These are phyloP conservation scores for Sepiola atlantica DNA, from an alignment of 2,888 invertebrate species.

Conservation along the genomic window DNA sequence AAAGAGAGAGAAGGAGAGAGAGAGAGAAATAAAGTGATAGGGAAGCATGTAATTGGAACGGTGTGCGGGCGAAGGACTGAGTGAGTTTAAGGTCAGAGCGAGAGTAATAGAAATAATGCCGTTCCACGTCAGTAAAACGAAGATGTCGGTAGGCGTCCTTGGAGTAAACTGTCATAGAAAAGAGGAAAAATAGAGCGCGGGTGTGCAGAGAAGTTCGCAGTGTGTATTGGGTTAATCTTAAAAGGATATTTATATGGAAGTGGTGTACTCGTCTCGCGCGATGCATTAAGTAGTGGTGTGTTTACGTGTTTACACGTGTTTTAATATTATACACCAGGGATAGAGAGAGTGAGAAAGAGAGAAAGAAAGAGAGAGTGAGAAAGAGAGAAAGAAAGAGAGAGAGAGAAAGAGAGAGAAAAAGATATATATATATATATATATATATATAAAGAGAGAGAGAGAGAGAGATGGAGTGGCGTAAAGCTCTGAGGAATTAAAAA, in stretches of 20 bases:
- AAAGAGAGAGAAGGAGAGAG: neutral
- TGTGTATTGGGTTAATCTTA: neutral
- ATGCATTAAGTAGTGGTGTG: neutral
- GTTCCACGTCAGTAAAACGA: neutral
- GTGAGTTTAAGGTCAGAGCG: neutral
- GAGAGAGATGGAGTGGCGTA: too few relatives aligned
- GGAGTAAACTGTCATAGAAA: neutral
- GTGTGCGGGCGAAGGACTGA: neutral
- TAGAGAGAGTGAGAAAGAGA: neutral
- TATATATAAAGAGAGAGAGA: too few relatives aligned
- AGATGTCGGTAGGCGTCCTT: neutral
- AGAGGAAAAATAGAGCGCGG: neutral
- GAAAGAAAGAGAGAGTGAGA: too few relatives aligned
- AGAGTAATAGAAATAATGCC: neutral
- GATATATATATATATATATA: too few relatives aligned
- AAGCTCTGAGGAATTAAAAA: too few relatives aligned
- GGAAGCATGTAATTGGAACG: neutral
- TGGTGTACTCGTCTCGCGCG: neutral
- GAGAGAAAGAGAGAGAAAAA: too few relatives aligned
- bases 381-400: too few relatives aligned
- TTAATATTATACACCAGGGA: neutral
- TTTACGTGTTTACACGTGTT: neutral
- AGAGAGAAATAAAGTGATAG: neutral
- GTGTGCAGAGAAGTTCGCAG: neutral
- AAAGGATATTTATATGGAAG: neutral